These are phyloP conservation scores for Taphrorychus bicolor DNA, from an alignment of 2,888 invertebrate species.

Conservation along the genomic window DNA sequence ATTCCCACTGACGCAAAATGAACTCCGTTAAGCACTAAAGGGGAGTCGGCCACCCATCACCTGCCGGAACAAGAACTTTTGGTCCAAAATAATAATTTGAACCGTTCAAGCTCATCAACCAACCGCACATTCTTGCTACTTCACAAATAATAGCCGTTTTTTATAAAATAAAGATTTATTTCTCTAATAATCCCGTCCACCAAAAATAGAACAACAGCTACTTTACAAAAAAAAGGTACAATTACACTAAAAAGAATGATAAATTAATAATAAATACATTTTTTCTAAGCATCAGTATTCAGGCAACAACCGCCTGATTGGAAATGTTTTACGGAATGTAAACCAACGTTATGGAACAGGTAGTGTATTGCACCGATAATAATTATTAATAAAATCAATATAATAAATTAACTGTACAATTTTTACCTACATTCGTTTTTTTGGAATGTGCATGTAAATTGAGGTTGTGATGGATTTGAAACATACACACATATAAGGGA, in stretches of 20 bases:
- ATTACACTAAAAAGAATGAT: conserved; percentile 13
- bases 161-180: neutral
- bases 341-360: neutral
- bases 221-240: conserved; percentile 6
- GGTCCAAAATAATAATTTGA: no score
- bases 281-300: conserved; percentile 8
- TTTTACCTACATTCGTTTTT: conserved; percentile 30
- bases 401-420: conserved; percentile 41
- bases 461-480: neutral
- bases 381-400: neutral
- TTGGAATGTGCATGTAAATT: conserved; percentile 20
- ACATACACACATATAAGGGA: neutral
- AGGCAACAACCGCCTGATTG: neutral
- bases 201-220: conserved; percentile 41
- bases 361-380: conserved; percentile 22
- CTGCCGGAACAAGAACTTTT: no score
- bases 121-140: neutral
- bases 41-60: no score
- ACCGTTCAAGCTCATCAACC: no score
- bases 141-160: neutral
- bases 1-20: no score
- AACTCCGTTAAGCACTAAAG: no score
- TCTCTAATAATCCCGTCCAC: conserved; percentile 50
- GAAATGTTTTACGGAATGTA: conserved; percentile 15
- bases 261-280: conserved; percentile 33